Conservation (phyloP, 1,140 invertebrate genomes). For the Leptopilina clavipes region DNA sequence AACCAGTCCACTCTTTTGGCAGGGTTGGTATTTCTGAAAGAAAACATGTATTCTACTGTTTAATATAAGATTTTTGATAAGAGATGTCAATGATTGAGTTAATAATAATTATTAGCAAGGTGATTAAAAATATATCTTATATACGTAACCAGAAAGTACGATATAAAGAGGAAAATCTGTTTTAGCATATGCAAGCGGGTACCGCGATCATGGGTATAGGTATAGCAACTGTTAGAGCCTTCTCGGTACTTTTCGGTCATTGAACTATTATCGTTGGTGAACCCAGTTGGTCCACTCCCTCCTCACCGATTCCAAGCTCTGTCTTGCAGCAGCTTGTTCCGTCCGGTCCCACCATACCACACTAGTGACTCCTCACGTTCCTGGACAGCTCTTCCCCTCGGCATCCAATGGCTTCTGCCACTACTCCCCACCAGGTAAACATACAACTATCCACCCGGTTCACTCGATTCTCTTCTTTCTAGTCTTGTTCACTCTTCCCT, state of each 20-base stretch:
- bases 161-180: constrained; percentile 68
- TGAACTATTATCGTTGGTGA: constrained; percentile 73
- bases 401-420: constrained; percentile 66
- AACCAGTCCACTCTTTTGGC: no score
- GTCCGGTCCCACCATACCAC: constrained; percentile 64
- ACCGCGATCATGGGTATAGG: constrained; percentile 41
- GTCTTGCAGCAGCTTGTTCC: constrained; percentile 70
- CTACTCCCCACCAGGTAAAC: constrained; percentile 2
- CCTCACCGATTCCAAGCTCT: constrained; percentile 55
- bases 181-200: constrained; percentile 57
- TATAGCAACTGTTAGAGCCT: constrained; percentile 69
- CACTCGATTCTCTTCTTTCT: neutral
- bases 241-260: constrained; percentile 77
- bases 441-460: constrained; percentile 14
- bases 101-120: no score
- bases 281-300: constrained; percentile 74
- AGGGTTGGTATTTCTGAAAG: no score
- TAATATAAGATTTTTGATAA: no score
- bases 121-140: neutral
- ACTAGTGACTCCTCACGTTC: constrained; percentile 46
- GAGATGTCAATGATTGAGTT: no score
- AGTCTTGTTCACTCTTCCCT: constrained; percentile 63
- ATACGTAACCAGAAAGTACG: constrained; percentile 55
- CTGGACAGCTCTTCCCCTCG: constrained; percentile 57
- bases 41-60: no score